Evolutionary conservation across 2,113 vertebrate genomes (phyloP).

Genomic region (Ornithorhynchus anatinus): DNA sequence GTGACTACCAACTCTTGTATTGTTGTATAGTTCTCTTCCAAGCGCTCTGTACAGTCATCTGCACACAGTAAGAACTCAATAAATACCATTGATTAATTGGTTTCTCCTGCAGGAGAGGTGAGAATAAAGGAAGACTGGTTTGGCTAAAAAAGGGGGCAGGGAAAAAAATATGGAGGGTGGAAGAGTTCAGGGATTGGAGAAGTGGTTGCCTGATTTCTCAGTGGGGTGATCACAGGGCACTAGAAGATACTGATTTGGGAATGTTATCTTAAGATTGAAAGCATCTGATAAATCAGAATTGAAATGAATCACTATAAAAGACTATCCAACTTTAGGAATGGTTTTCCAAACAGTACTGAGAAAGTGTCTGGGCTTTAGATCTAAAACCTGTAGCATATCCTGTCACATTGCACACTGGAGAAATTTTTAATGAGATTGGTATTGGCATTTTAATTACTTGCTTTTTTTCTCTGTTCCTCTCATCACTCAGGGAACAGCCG

Average conservation of each 20-base stretch:
- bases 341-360: conserved; percentile 59
- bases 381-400: conserved; percentile 28
- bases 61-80: too few relatives aligned
- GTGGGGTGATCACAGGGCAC: background rate
- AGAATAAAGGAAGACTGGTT: too few relatives aligned
- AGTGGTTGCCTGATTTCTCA: background rate
- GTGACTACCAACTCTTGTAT: too few relatives aligned
- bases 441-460: conserved; percentile 58
- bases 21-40: too few relatives aligned
- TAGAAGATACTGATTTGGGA: conserved; percentile 63
- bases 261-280: conserved; percentile 59
- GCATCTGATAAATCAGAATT: conserved; percentile 62
- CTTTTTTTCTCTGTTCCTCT: conserved; percentile 44
- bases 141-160: too few relatives aligned
- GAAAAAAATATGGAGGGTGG: too few relatives aligned
- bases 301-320: conserved; percentile 62
- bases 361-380: conserved; percentile 50
- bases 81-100: too few relatives aligned
- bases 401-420: conserved; percentile 36
- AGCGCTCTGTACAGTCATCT: too few relatives aligned
- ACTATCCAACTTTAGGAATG: conserved; percentile 52
- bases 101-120: too few relatives aligned
- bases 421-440: conserved; percentile 46
- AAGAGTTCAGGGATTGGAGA: background rate
- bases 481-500: conserved; percentile 29